A percentile compares a stretch with the other conserved stretches of the same genome.
Conservation (phyloP, 1,140 invertebrate species). For the Nylanderia fulva region DNA sequence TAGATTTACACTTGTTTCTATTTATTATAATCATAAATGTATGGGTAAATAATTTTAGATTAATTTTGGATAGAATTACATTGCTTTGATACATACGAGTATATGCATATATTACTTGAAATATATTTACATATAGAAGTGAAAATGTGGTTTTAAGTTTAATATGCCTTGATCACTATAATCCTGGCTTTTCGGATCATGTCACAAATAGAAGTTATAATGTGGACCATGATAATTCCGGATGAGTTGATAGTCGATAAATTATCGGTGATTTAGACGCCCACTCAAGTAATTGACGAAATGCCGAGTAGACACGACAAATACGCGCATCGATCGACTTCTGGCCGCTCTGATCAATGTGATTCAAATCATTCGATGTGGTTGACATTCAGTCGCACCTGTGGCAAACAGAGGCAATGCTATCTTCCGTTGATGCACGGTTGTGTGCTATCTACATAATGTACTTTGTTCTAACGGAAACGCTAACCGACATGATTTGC, state of each 20-base stretch:
- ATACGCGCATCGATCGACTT: slow-evolving; percentile 1
- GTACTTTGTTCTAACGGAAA: neutral
- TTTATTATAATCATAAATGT: neutral
- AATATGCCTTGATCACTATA: neutral
- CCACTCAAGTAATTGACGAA: slow-evolving; percentile 40
- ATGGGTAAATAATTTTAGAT: neutral
- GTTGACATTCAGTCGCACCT: slow-evolving; percentile 25
- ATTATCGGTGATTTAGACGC: slow-evolving; percentile 32
- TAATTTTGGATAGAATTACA: neutral
- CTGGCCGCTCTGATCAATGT: slow-evolving; percentile 32
- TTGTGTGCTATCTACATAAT: neutral
- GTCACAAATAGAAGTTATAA: neutral
- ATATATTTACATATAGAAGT: neutral
- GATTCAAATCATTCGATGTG: slow-evolving; percentile 57
- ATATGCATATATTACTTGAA: neutral
- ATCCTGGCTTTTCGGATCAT: neutral
- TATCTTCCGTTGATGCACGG: slow-evolving; percentile 37
- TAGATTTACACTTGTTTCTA: neutral
- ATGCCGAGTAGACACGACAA: slow-evolving; percentile 21
- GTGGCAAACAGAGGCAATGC: slow-evolving; percentile 7
- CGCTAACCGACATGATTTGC: neutral
- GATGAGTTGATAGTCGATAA: slow-evolving; percentile 19
- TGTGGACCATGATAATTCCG: slow-evolving; percentile 10
- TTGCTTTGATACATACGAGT: neutral
- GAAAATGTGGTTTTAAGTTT: neutral